These are phyloP conservation scores for Bugulina stolonifera DNA, from an alignment of 2,888 invertebrate genomes.

Conservation along the genomic window DNA sequence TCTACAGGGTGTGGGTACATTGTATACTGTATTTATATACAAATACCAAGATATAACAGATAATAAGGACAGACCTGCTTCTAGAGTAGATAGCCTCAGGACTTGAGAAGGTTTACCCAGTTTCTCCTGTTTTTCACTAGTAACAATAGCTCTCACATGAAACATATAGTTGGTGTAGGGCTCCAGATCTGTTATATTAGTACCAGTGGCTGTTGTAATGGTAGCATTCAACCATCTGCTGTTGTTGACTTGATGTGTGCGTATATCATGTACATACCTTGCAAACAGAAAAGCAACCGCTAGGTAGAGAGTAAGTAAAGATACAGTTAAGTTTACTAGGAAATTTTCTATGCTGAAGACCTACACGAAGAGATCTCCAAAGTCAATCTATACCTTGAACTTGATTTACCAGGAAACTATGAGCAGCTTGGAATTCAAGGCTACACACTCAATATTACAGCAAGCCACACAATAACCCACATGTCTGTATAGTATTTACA, in stretches of 20 bases:
- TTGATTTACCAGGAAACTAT: too few species aligned
- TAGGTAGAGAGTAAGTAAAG: too few species aligned
- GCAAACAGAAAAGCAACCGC: too few species aligned
- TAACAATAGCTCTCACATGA: not conserved
- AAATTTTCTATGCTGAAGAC: too few species aligned
- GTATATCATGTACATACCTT: not conserved
- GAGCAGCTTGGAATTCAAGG: too few species aligned
- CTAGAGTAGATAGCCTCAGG: not conserved
- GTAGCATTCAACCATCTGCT: not conserved
- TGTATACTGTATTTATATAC: not conserved
- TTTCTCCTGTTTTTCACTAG: not conserved
- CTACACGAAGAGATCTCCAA: too few species aligned
- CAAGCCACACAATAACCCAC: too few species aligned
- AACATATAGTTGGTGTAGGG: conserved; percentile 21
- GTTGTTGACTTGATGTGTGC: not conserved
- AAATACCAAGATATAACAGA: not conserved
- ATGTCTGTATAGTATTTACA: too few species aligned
- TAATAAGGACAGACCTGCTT: not conserved
- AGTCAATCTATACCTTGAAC: too few species aligned
- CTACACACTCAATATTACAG: too few species aligned
- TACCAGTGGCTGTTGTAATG: not conserved
- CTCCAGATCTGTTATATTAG: not conserved
- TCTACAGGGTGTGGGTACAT: too few species aligned
- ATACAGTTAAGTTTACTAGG: too few species aligned
- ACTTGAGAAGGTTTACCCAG: not conserved